Percentiles rank a stretch among this genome's conserved stretches.
Conservation (phyloP, 2,113 vertebrate genomes). For the Noctilio leporinus region DNA sequence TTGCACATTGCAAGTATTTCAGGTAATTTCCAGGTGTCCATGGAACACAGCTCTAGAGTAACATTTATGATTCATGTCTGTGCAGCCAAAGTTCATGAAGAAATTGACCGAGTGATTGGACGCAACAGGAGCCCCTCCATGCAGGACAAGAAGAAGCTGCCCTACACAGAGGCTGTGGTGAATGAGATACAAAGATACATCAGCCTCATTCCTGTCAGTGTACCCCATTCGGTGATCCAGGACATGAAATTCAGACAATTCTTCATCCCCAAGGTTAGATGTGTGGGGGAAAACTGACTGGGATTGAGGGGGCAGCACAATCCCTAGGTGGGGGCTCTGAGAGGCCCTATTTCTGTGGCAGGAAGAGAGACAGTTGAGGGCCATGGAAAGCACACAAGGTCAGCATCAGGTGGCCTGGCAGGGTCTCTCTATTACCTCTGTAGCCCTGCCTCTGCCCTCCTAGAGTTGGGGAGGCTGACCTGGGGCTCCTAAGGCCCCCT, state of each 20-base stretch:
- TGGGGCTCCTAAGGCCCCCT: not conserved
- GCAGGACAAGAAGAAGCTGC: constrained; percentile 33
- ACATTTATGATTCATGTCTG: not conserved
- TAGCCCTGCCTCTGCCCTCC: not conserved
- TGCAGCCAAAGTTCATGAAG: constrained; percentile 52
- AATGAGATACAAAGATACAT: constrained; percentile 51
- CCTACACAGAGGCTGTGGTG: constrained; percentile 21
- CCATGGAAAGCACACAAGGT: not conserved
- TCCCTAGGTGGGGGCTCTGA: not conserved
- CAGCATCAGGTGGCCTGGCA: not conserved
- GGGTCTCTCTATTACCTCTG: not conserved
- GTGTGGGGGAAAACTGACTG: not conserved
- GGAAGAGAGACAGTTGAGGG: not conserved
- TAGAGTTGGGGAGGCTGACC: not conserved
- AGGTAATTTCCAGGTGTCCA: not conserved
- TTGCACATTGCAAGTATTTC: not conserved
- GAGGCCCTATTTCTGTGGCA: not conserved
- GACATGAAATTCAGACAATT: constrained; percentile 29
- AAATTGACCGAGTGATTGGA: constrained; percentile 36
- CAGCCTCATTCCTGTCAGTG: not conserved
- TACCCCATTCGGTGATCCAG: not conserved
- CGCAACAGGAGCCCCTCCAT: not conserved
- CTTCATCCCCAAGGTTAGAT: constrained; percentile 41
- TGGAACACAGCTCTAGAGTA: not conserved
- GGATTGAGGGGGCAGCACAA: not conserved